Base-by-base conservation (phyloP, 2,888 invertebrate genomes). In the Drepanosiphum platanoidis region DNA sequence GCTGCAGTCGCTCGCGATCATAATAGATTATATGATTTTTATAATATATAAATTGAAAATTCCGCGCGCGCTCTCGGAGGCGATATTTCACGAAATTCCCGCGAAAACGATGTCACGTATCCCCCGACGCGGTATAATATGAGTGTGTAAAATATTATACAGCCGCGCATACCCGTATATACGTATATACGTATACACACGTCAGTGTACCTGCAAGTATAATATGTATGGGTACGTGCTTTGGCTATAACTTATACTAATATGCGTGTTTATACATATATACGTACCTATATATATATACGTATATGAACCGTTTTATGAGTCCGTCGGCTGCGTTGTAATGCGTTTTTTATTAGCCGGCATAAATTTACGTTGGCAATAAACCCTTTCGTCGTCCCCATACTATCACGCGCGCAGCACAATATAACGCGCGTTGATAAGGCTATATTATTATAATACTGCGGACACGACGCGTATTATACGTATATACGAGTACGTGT, bases 321-420 rank as follows among this genome's bases (percentile, higher is more conserved):
- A 61, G 27, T 79, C 30, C 46, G 5, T 27, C 39, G 30, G 64
- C 30, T 32, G 78, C 36, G 42, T 32, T 3, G 42, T 72, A 58
- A 58, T 42, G 58, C 22, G 13, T 72, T 39, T 61, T 72, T 61
- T 71, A 72, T 81, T 71, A 22, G 22, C 39, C 36, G 32, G 32
- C 52, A 52, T 34, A 52, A 68, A 70, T 61, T 71, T 27, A 58
- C 80, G 30, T n/a, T 52, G 32, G 39, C 42, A 18, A 32, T 61
- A 46, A 66, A 74, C 46, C 8, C 30, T 58, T 71, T 81, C 18
- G 58, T 36, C 72, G 46, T 74, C 30, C 27, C 36, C 68, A 22
- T n/a, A n/a, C 30, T 27, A 71, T 58, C 58, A 42, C 66, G 34
- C 18, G n/a, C 11, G n/a, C 61, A 9, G 2, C 39, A 42, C 3